Evolutionary conservation across 1,140 invertebrate genomes (phyloP).

Genomic region (Drosophila albomicans): DNA sequence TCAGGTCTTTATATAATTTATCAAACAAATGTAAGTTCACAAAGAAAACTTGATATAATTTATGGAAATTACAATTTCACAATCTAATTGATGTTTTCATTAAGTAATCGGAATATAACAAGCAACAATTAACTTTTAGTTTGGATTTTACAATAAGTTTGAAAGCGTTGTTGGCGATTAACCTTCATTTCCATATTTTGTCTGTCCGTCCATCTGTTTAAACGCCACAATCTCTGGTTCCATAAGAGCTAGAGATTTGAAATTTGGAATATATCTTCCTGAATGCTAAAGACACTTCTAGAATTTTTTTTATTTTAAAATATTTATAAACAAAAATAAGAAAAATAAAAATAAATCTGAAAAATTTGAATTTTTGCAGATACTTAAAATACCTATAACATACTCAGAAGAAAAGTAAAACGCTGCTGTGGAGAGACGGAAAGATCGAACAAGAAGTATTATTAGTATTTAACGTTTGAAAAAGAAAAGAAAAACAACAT

Average conservation of each 20-base stretch:
- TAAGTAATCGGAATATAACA: background rate
- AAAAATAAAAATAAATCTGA: too few species aligned
- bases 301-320: background rate
- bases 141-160: too few species aligned
- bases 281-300: too few species aligned
- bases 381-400: conserved; percentile 69
- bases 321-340: background rate
- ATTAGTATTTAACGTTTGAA: conserved; percentile 59
- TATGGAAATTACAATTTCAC: too few species aligned
- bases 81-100: background rate
- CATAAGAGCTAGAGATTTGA: too few species aligned
- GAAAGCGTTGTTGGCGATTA: too few species aligned
- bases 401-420: conserved; percentile 55
- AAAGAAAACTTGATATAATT: too few species aligned
- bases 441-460: conserved; percentile 65
- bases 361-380: conserved; percentile 25
- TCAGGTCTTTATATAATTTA: conserved; percentile 45
- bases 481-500: background rate
- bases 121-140: too few species aligned
- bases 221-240: too few species aligned
- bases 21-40: background rate
- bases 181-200: too few species aligned
- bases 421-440: conserved; percentile 56
- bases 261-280: too few species aligned
- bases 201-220: too few species aligned